Evolutionary conservation across 2,888 invertebrate species (phyloP).

Genomic region (Gymnocheta viridis): DNA sequence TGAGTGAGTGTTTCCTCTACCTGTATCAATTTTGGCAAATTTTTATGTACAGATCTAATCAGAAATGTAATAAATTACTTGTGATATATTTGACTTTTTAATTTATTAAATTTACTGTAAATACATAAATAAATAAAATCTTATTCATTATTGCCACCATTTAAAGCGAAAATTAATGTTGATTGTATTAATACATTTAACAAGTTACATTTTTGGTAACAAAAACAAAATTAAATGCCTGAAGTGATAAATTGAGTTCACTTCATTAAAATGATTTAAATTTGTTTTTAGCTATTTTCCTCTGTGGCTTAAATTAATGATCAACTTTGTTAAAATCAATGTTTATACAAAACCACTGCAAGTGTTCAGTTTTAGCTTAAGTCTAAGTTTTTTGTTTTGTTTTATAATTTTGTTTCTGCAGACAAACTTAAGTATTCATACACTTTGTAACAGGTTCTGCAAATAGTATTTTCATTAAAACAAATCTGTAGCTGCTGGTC

Average conservation of each 20-base stretch:
- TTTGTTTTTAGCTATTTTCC: not conserved
- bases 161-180: constrained; percentile 47
- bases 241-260: constrained; percentile 50
- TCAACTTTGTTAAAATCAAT: constrained; percentile 53
- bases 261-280: constrained; percentile 55
- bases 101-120: constrained; percentile 16
- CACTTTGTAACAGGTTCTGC: constrained; percentile 43
- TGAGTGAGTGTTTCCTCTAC: not conserved
- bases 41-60: not conserved
- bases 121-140: constrained; percentile 13
- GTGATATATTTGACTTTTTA: constrained; percentile 17
- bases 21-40: not conserved
- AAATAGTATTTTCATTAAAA: constrained; percentile 8
- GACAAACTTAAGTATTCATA: not conserved
- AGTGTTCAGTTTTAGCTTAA: constrained; percentile 44
- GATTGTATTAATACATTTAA: constrained; percentile 32
- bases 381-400: not conserved
- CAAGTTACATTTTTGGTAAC: constrained; percentile 42
- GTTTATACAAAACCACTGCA: constrained; percentile 54
- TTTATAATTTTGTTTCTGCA: not conserved
- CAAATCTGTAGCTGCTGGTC: constrained; percentile 49
- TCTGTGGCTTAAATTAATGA: constrained; percentile 48
- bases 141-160: constrained; percentile 55
- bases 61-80: constrained; percentile 34
- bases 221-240: constrained; percentile 47